Base-by-base conservation (phyloP, 1,140 invertebrate genomes). In the Pararge aegeria region DNA sequence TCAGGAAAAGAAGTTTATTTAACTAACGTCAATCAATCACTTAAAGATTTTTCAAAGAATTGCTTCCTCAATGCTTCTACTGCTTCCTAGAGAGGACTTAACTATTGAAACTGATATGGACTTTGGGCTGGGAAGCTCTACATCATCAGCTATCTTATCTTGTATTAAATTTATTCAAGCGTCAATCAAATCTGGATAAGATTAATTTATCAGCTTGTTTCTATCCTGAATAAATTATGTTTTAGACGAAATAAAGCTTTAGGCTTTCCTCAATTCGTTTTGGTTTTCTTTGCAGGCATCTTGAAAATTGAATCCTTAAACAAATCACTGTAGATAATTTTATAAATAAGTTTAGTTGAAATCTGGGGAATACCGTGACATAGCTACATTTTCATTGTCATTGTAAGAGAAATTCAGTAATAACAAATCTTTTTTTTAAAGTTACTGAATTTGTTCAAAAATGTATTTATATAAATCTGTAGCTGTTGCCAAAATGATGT, bases 181-280 rank as follows among this genome's bases (percentile, higher is more conserved):
- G 42, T 46, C 42, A 46, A 46, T 46, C 42, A 20, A 27, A 10
- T 34, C 50, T 34, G 29, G 58, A 60, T 60, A 54, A 54, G 58
- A 54, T 49, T 48, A 49, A 52, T 24, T 54, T 48, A 24, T 52
- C 12, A 9, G 29, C 5, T 37, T 34, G 30, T 12, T 34, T 34
- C 10, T 3, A 34, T 34, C 30, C 30, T 12, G 2, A 34, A 12
- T 12, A 34, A 12, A 1, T 1, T 10, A 12, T n/a, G n/a, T 34
- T 24, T 34, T 6, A 34, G 30, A 12, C 30, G 30, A 34, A 1
- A 10, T 34, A 12, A 30, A 30, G 29, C 5, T 10, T 34, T 34
- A 34, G 30, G 2, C 7, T 34, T 34, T 4, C 1, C n/a, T 34
- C 2, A 12, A 6, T n/a, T 34, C 12, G 30, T 34, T 7, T 34